Conservation (phyloP, 2,888 invertebrate species). For the Philonicus albiceps region DNA sequence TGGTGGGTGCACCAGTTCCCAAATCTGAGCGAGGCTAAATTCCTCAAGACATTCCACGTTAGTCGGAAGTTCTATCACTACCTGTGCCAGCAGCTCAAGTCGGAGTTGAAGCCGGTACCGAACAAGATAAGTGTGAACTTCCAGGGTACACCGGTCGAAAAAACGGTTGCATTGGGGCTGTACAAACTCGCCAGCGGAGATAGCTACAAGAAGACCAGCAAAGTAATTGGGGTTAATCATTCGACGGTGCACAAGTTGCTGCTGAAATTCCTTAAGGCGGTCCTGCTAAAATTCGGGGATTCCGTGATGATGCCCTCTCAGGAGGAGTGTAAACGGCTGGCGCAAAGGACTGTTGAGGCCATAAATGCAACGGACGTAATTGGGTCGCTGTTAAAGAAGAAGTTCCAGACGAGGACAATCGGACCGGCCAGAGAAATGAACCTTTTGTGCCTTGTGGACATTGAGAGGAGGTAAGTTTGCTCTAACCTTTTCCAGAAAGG, state of each 20-base stretch:
- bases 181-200: constrained; percentile 12
- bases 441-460: background rate
- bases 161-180: background rate
- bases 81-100: constrained; percentile 1
- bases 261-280: background rate
- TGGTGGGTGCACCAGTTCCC: constrained; percentile 34
- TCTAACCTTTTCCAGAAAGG: background rate
- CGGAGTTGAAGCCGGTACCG: background rate
- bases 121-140: background rate
- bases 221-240: background rate
- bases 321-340: background rate
- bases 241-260: background rate
- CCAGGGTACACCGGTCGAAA: background rate
- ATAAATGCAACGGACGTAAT: background rate
- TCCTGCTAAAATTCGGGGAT: background rate
- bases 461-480: constrained; percentile 1
- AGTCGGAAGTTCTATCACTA: background rate
- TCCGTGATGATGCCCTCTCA: background rate
- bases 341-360: background rate
- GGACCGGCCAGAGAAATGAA: background rate
- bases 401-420: background rate
- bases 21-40: background rate
- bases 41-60: constrained; percentile 14
- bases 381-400: background rate
- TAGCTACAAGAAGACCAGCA: constrained; percentile 6